Base-by-base conservation (phyloP, 1,140 invertebrate species). In the Formica exsecta region DNA sequence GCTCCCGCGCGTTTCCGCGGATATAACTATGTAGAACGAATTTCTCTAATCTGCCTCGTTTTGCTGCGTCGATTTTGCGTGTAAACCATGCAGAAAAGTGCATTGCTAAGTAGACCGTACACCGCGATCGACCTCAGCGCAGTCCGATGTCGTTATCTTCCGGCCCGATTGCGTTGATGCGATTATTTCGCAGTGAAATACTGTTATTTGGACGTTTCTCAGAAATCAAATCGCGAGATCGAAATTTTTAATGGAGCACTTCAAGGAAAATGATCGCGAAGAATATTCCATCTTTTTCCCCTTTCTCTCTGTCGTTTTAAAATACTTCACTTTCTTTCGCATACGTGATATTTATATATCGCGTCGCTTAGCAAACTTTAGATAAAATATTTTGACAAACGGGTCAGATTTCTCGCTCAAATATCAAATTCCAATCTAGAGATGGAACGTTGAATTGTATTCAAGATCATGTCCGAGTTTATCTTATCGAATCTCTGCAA, bases 41-140 rank as follows among this genome's bases (percentile, higher is more conserved):
- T 89, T 90, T 90, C 88, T 90, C 88, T 90, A 90, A 90, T 89
- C 75, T 76, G 70, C 75, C 79, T 81, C 86, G 75, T 90, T 87
- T 84, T 83, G 68, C 76, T 38, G 66, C 85, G 85, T 80, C 80
- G 86, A 81, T 87, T 90, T 85, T 81, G 76, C 70, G 80, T 87
- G 57, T 77, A 89, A 89, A 83, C 88, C 87, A 89, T 77, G 88
- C 87, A 83, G 87, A 89, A 89, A 89, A 86, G 62, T 83, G 77
- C 44, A 48, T 68, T 84, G 88, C 73, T 79, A 89, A 89, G 76
- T 89, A 89, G 88, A 87, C 88, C 88, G 86, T 81, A 85, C 74
- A 62, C 8, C 16, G 36, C 38, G 62, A 83, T 80, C 75, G 68
- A 83, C 70, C 16, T 81, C 84, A 75, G 59, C 36, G 74, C 54